A percentile compares a stretch with the other conserved stretches of the same genome.
phyloP scores from a whole-genome alignment of 2,113 vertebrate genomes.

The Ahaetulla prasina region DNA sequence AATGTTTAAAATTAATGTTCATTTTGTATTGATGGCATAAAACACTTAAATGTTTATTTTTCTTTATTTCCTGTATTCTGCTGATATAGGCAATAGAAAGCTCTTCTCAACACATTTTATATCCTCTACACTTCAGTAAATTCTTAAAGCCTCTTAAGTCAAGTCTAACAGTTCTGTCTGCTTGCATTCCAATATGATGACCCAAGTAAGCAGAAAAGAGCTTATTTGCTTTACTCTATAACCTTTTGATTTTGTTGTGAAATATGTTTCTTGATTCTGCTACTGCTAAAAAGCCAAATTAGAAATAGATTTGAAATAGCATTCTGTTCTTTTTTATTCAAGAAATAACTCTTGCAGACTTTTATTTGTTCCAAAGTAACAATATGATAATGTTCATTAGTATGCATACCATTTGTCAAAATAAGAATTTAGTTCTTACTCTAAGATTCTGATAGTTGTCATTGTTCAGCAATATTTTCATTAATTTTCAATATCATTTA shows the following conservation, averaged over 20 bases:
- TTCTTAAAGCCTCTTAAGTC: background rate
- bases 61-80: background rate
- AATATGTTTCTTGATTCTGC: background rate
- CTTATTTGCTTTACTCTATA: background rate
- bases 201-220: background rate
- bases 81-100: background rate
- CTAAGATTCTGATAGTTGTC: background rate
- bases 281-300: background rate
- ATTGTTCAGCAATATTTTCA: background rate
- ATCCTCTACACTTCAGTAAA: background rate
- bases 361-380: background rate
- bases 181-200: background rate
- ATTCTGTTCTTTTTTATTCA: background rate
- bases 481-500: background rate
- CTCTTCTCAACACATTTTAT: background rate
- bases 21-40: background rate
- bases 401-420: background rate
- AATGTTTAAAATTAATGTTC: background rate
- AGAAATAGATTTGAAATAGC: background rate
- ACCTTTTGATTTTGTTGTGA: background rate
- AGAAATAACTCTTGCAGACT: background rate
- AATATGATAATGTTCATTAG: background rate
- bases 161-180: background rate
- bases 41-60: background rate
- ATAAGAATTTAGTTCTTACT: background rate